These are phyloP conservation scores for Pristionchus maxplancki DNA, from an alignment of 2,888 invertebrate species.

Conservation along the genomic window DNA sequence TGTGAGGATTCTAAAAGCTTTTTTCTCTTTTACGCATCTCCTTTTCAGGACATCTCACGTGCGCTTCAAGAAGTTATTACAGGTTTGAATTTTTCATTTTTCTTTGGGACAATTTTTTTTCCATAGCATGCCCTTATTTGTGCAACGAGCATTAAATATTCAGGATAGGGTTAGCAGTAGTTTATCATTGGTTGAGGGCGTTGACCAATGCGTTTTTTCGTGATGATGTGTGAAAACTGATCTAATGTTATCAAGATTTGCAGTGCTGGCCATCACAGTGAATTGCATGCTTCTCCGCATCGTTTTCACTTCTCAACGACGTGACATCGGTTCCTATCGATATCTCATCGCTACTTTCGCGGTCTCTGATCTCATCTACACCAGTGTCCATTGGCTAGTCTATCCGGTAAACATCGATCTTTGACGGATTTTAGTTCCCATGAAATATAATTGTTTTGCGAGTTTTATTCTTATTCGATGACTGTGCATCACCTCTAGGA, in stretches of 20 bases:
- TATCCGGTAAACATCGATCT: background rate
- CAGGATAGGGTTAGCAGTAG: no score
- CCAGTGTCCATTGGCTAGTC: background rate
- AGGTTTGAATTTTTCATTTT: background rate
- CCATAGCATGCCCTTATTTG: background rate
- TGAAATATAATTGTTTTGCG: background rate
- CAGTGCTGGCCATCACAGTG: background rate
- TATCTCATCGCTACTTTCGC: slow-evolving; percentile 15
- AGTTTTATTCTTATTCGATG: background rate
- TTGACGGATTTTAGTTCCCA: no score
- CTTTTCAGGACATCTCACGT: background rate
- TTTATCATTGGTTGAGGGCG: no score
- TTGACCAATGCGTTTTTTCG: background rate
- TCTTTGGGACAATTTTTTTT: background rate
- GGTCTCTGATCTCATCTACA: background rate
- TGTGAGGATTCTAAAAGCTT: background rate
- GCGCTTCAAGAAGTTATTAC: background rate
- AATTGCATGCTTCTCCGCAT: background rate
- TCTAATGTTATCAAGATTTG: background rate
- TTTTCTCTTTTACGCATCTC: background rate
- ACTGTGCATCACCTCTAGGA: background rate
- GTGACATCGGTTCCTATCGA: slow-evolving; percentile 8
- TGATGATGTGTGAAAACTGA: background rate
- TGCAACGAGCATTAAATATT: no score
- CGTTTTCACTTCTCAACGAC: background rate